A percentile compares a stretch with the other conserved stretches of the same genome.
These are phyloP conservation scores for Barbus barbus DNA, from an alignment of 2,113 vertebrate genomes.

Conservation along the genomic window DNA sequence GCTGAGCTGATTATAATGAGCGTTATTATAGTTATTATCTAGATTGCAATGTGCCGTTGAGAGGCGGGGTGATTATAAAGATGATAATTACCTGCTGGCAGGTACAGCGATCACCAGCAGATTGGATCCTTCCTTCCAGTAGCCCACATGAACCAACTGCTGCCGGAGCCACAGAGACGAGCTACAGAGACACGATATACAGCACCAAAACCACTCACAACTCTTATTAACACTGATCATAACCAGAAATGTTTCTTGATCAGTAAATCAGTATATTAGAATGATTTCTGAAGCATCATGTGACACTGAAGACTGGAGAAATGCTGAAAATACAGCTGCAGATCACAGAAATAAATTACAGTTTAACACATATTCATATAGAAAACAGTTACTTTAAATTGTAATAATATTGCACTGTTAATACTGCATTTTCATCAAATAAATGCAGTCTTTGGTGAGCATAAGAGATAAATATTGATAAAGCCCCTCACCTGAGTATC, in stretches of 20 bases:
- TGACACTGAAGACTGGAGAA: background rate
- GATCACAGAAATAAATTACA: background rate
- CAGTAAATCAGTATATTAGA: background rate
- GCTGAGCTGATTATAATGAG: slow-evolving; percentile 1
- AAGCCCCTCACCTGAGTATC: slow-evolving; percentile 85
- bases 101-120: slow-evolving; percentile 89
- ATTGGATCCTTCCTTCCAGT: slow-evolving; percentile 90
- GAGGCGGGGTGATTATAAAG: background rate
- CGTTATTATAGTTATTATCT: slow-evolving; percentile 1
- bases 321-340: background rate
- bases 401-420: background rate
- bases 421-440: no score
- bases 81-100: slow-evolving; percentile 81
- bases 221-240: no score
- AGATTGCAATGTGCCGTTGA: background rate
- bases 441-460: no score
- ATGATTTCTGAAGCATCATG: background rate
- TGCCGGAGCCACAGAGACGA: slow-evolving; percentile 83
- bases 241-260: no score
- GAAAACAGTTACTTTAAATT: background rate
- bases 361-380: no score
- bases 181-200: no score
- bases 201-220: no score
- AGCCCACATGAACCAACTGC: slow-evolving; percentile 90
- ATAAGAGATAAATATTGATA: no score